Conservation (phyloP, 1,140 invertebrate genomes). For the Leptoteleia sp. region DNA sequence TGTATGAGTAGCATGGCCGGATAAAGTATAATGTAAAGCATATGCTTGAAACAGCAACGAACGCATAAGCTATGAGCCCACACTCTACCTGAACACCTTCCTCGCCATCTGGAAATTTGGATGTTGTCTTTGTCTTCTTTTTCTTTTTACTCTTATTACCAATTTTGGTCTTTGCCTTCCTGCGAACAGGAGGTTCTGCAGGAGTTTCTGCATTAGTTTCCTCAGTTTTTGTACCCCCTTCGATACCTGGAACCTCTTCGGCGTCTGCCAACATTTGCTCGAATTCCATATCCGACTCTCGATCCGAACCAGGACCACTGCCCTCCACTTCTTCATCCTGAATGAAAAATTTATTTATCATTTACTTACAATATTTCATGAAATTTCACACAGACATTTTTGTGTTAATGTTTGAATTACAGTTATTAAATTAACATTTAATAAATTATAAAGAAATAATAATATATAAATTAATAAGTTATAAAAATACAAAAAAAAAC, state of each 20-base stretch:
- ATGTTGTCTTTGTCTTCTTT: slow-evolving; percentile 93
- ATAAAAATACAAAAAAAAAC: too few species aligned
- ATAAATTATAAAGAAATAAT: too few species aligned
- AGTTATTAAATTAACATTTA: too few species aligned
- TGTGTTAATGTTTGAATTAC: too few species aligned
- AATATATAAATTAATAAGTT: too few species aligned
- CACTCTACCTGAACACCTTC: slow-evolving; percentile 88
- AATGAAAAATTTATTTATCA: too few species aligned
- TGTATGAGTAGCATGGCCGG: slow-evolving; percentile 42
- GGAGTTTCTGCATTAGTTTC: slow-evolving; percentile 79
- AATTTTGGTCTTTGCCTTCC: slow-evolving; percentile 95
- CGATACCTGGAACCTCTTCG: slow-evolving; percentile 86
- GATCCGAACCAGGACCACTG: slow-evolving; percentile 87
- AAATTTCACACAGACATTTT: too few species aligned
- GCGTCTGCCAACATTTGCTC: slow-evolving; percentile 96
- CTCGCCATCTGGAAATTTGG: slow-evolving; percentile 92
- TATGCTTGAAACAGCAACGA: slow-evolving; percentile 69
- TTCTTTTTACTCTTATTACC: slow-evolving; percentile 95
- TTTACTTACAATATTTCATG: too few species aligned
- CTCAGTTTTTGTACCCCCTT: slow-evolving; percentile 78
- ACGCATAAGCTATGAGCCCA: slow-evolving; percentile 68
- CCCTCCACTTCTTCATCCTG: slow-evolving; percentile 90
- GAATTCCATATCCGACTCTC: slow-evolving; percentile 96
- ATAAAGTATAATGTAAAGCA: slow-evolving; percentile 46
- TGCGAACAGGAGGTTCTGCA: slow-evolving; percentile 84